A percentile compares a stretch with the other conserved stretches of the same genome.
phyloP scores from a whole-genome alignment of 2,113 vertebrate genomes.

The Cryptomyrus ogoouensis region DNA sequence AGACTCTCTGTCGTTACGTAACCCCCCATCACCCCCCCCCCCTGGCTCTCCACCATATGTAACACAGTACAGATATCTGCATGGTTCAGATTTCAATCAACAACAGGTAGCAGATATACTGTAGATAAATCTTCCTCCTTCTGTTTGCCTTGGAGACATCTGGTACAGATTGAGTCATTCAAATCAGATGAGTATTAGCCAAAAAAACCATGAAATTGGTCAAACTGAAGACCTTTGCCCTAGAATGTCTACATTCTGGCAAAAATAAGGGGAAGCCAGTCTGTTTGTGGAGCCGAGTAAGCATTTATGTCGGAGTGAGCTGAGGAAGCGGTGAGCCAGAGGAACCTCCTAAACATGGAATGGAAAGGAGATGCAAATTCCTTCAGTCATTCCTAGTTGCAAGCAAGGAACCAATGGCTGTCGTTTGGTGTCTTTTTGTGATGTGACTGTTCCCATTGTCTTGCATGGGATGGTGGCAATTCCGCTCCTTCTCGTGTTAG shows the following conservation, averaged over 20 bases:
- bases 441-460: constrained; percentile 28
- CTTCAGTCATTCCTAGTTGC: not conserved
- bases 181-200: not conserved
- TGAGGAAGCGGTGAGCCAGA: constrained; percentile 20
- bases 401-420: constrained; percentile 5
- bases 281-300: not conserved
- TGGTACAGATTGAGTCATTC: not conserved
- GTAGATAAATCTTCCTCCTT: not conserved
- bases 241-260: not conserved
- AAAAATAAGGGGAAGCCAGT: not conserved
- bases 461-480: constrained; percentile 16
- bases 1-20: not conserved
- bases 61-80: not conserved
- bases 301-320: constrained; percentile 18
- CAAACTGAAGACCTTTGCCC: not conserved
- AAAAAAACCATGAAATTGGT: not conserved
- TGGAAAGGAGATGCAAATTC: not conserved
- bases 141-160: not conserved
- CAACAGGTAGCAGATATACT: not conserved
- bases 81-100: not conserved
- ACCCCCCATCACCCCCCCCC: not conserved
- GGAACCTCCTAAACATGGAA: not conserved
- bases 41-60: not conserved
- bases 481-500: not conserved
- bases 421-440: not conserved